Conservation (phyloP, 2,888 invertebrate species). For the Melikaiella ostensackeni region DNA sequence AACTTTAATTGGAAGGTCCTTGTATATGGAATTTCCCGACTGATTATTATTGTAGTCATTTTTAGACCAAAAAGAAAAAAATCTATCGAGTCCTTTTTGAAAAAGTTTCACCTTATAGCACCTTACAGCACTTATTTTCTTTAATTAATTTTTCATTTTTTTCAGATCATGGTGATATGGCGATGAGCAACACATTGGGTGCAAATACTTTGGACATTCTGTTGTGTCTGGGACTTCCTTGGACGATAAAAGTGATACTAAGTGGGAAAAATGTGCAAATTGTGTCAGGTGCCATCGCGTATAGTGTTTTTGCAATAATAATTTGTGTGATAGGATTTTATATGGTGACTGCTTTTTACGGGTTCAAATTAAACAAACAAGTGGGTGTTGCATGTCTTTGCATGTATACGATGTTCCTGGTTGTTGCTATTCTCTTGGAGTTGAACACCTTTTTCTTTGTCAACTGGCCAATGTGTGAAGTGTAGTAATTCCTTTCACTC, state of each 20-base stretch:
- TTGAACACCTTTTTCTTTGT: slow-evolving; percentile 83
- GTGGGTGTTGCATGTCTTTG: slow-evolving; percentile 83
- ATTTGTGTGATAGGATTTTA: slow-evolving; percentile 86
- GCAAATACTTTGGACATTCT: slow-evolving; percentile 92
- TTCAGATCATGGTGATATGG: slow-evolving; percentile 90
- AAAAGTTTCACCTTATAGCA: too few relatives aligned
- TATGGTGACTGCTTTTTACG: slow-evolving; percentile 83
- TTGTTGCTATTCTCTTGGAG: slow-evolving; percentile 88
- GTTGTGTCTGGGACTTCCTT: slow-evolving; percentile 89
- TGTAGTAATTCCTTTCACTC: background rate
- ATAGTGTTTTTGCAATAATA: slow-evolving; percentile 88
- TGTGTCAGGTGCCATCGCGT: slow-evolving; percentile 88
- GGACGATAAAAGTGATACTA: slow-evolving; percentile 87
- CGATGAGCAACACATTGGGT: slow-evolving; percentile 91
- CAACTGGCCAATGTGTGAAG: slow-evolving; percentile 66
- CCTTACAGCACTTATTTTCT: too few relatives aligned
- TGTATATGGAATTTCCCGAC: too few relatives aligned
- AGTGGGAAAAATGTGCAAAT: slow-evolving; percentile 81
- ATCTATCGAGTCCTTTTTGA: too few relatives aligned
- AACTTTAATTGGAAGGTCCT: too few relatives aligned
- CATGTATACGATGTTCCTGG: slow-evolving; percentile 85
- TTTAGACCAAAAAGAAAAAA: too few relatives aligned
- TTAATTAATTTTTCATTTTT: too few relatives aligned
- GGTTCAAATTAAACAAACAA: slow-evolving; percentile 84
- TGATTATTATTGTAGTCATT: too few relatives aligned